Conservation (phyloP, 1,140 invertebrate genomes). For the Megalonaias nervosa region DNA sequence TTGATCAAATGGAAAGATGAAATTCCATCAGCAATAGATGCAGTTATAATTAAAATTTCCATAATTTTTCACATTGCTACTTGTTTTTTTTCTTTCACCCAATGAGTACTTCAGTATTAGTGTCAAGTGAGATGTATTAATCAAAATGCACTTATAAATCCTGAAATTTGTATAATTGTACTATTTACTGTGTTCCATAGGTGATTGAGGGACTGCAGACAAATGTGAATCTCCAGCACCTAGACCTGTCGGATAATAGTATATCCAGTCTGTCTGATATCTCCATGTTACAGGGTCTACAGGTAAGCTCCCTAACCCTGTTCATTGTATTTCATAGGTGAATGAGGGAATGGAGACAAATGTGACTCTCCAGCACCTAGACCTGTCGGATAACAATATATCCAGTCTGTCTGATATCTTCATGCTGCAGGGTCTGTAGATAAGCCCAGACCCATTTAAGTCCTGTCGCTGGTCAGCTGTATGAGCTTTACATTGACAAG, state of each 20-base stretch:
- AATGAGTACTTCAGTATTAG: too few species aligned
- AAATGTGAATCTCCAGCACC: slow-evolving; percentile 84
- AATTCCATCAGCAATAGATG: too few species aligned
- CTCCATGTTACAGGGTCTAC: slow-evolving; percentile 84
- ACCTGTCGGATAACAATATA: slow-evolving; percentile 92
- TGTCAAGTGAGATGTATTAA: too few species aligned
- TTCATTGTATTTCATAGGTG: slow-evolving; percentile 75
- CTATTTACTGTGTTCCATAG: slow-evolving; percentile 72
- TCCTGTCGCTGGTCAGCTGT: too few species aligned
- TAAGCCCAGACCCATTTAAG: slow-evolving; percentile 65
- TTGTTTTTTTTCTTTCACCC: too few species aligned
- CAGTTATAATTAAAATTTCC: too few species aligned
- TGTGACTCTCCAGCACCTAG: slow-evolving; percentile 84
- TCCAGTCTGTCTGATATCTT: slow-evolving; percentile 87
- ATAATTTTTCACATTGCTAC: too few species aligned
- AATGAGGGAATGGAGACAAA: slow-evolving; percentile 90
- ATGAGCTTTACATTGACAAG: too few species aligned
- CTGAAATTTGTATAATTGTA: neutral
- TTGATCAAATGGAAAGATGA: too few species aligned
- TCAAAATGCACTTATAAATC: too few species aligned
- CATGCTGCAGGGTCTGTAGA: slow-evolving; percentile 85
- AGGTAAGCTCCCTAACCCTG: slow-evolving; percentile 75
- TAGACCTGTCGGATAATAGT: slow-evolving; percentile 92
- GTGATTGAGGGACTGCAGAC: slow-evolving; percentile 89
- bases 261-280: slow-evolving; percentile 89